phyloP scores from a whole-genome alignment of 2,888 invertebrate species.

The Luperina testacea region DNA sequence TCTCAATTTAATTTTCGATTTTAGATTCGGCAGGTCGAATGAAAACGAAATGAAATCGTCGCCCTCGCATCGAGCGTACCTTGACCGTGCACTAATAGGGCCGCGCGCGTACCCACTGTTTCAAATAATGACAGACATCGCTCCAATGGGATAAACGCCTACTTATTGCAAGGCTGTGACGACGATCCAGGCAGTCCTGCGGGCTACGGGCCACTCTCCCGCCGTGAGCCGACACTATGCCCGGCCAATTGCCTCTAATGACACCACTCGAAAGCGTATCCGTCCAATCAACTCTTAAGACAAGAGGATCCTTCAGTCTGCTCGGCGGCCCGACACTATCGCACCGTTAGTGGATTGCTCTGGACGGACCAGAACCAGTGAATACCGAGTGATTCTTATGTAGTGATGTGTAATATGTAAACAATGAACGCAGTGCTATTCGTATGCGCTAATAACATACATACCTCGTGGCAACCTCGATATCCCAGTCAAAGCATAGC shows the following conservation, averaged over 20 bases:
- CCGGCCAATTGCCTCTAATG: constrained; percentile 87
- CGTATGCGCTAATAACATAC: constrained; percentile 46
- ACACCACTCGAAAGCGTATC: constrained; percentile 88
- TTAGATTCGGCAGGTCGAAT: not conserved
- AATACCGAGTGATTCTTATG: constrained; percentile 65
- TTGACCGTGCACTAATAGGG: constrained; percentile 87
- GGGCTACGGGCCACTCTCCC: constrained; percentile 76
- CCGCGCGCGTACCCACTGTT: constrained; percentile 80
- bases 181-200: constrained; percentile 82
- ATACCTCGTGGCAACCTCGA: constrained; percentile 56
- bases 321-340: constrained; percentile 74
- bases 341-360: constrained; percentile 62
- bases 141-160: constrained; percentile 88
- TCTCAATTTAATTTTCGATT: not conserved
- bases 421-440: constrained; percentile 63
- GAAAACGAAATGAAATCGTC: constrained; percentile 61
- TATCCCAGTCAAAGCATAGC: constrained; percentile 61
- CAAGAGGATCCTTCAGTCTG: constrained; percentile 84
- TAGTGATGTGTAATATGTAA: constrained; percentile 57
- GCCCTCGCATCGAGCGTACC: constrained; percentile 79
- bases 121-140: constrained; percentile 84
- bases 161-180: constrained; percentile 88
- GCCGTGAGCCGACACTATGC: constrained; percentile 81
- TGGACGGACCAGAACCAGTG: constrained; percentile 57
- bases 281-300: constrained; percentile 87